A percentile compares a stretch with the other conserved stretches of the same genome.
Evolutionary conservation across 2,888 invertebrate genomes (phyloP).

Genomic region (Lordiphosa fenestrarum): DNA sequence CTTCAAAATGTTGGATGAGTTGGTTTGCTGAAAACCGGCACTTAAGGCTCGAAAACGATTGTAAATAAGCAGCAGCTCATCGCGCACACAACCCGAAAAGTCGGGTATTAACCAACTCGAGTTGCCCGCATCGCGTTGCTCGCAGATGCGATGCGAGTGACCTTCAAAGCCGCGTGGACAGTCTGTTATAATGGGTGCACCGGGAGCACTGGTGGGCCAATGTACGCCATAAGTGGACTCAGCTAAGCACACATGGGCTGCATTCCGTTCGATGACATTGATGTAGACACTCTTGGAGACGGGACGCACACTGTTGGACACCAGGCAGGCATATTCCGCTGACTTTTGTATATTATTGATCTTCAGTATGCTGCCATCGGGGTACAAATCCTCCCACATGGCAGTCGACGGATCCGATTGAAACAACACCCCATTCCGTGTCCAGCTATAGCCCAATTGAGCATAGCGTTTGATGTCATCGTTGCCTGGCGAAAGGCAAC

Average conservation of each 20-base stretch:
- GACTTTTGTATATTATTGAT: constrained; percentile 91
- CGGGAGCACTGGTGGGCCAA: constrained; percentile 88
- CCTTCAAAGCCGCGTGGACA: constrained; percentile 83
- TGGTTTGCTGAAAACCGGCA: constrained; percentile 80
- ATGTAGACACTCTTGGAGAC: constrained; percentile 85
- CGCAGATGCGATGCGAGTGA: constrained; percentile 82
- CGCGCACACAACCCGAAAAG: constrained; percentile 87
- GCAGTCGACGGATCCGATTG: constrained; percentile 88
- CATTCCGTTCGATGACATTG: constrained; percentile 83
- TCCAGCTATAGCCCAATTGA: constrained; percentile 91
- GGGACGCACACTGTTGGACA: constrained; percentile 82
- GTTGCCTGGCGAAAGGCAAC: constrained; percentile 85
- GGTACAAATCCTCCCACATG: constrained; percentile 92
- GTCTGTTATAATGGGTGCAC: constrained; percentile 85
- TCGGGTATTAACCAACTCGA: constrained; percentile 89
- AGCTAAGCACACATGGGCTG: constrained; percentile 83
- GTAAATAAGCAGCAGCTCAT: constrained; percentile 84
- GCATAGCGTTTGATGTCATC: constrained; percentile 83
- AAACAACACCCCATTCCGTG: constrained; percentile 87
- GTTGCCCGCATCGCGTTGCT: constrained; percentile 83
- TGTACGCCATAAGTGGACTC: constrained; percentile 83
- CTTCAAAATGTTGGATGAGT: constrained; percentile 79
- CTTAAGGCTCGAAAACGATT: constrained; percentile 81
- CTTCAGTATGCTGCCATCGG: constrained; percentile 90
- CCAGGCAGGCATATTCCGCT: constrained; percentile 88